phyloP scores from a whole-genome alignment of 2,797 vertebrate genomes.

The Hemitrygon akajei region DNA sequence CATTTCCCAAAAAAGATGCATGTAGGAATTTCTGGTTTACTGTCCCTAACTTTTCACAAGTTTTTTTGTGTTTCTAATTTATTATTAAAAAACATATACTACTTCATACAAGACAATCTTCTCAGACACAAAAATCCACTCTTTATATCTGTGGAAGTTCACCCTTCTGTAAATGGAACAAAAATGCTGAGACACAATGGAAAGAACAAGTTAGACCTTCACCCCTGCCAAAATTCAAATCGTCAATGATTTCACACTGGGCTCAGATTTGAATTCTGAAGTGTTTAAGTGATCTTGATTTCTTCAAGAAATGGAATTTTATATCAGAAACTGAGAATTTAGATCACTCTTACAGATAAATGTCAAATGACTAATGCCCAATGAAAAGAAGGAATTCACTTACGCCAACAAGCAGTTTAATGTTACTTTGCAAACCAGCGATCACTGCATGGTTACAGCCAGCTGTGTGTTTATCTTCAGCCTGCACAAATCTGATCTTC shows the following conservation, averaged over 20 bases:
- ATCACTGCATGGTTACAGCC: constrained; percentile 67
- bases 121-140: not conserved
- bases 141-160: not conserved
- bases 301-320: not conserved
- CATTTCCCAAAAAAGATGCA: too few species aligned
- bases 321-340: not conserved
- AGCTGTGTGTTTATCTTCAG: constrained; percentile 63
- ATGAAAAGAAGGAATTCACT: constrained; percentile 41
- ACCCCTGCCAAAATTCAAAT: not conserved
- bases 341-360: not conserved
- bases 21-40: too few species aligned
- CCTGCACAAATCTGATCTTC: constrained; percentile 71
- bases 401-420: constrained; percentile 78
- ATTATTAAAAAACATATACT: not conserved
- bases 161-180: not conserved
- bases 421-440: constrained; percentile 56
- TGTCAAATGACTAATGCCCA: constrained; percentile 33
- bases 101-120: not conserved
- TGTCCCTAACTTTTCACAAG: not conserved
- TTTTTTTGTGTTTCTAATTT: not conserved
- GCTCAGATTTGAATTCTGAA: not conserved
- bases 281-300: not conserved
- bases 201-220: not conserved
- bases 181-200: not conserved
- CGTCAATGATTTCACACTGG: not conserved